Evolutionary conservation across 2,888 invertebrate genomes (phyloP).

Genomic region (Philereme vetulata): DNA sequence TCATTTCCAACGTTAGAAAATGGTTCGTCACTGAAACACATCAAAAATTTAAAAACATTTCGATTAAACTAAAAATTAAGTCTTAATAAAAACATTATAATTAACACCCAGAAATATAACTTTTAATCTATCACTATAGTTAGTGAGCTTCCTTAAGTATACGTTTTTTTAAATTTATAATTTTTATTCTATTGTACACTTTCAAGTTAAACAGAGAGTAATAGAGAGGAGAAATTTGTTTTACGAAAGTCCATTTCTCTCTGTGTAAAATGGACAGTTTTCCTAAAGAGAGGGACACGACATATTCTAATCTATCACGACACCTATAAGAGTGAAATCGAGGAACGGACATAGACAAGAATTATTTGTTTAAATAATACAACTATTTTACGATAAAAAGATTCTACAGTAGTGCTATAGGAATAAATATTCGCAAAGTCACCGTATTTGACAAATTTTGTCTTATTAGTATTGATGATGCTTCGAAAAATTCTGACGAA

Average conservation of each 20-base stretch:
- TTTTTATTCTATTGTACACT: slow-evolving; percentile 47
- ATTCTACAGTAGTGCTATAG: slow-evolving; percentile 61
- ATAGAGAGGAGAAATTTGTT: slow-evolving; percentile 30
- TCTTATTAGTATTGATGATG: slow-evolving; percentile 23
- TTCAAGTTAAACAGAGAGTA: slow-evolving; percentile 32
- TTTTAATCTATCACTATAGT: slow-evolving; percentile 56
- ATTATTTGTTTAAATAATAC: slow-evolving; percentile 66
- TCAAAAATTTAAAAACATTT: slow-evolving; percentile 34
- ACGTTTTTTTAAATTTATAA: slow-evolving; percentile 54
- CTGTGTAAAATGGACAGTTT: slow-evolving; percentile 30
- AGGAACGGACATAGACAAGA: slow-evolving; percentile 82
- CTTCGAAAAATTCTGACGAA: slow-evolving; percentile 9
- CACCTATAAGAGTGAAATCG: slow-evolving; percentile 81
- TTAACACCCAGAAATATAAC: slow-evolving; percentile 67
- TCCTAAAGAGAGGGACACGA: slow-evolving; percentile 73
- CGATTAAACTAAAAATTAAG: slow-evolving; percentile 49
- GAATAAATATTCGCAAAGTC: slow-evolving; percentile 46
- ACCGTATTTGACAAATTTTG: slow-evolving; percentile 26
- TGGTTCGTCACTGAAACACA: slow-evolving; percentile 29
- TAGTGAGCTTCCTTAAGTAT: slow-evolving; percentile 74
- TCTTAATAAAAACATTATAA: slow-evolving; percentile 54
- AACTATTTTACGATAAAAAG: slow-evolving; percentile 55
- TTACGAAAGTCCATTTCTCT: slow-evolving; percentile 29
- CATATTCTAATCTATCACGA: slow-evolving; percentile 81
- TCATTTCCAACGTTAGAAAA: slow-evolving; percentile 28